Evolutionary conservation across 35 echinoderm and acorn worm genomes (phyloP).

Genomic region (Holothuria glaberrima): DNA sequence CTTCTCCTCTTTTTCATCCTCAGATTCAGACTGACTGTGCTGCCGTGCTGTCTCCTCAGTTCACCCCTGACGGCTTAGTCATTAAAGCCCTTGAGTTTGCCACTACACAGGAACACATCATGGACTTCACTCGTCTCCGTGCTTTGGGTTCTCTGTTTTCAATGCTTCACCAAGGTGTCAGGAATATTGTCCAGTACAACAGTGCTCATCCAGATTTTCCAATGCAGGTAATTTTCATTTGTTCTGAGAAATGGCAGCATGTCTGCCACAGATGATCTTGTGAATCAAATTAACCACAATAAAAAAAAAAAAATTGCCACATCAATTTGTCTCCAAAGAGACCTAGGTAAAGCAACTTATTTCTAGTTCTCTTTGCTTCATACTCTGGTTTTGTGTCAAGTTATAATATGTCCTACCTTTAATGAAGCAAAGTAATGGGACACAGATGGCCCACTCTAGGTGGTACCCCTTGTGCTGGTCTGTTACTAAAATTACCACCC

Average conservation of each 20-base stretch:
- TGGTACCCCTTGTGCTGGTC: no score
- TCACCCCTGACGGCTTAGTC: slow-evolving; percentile 79
- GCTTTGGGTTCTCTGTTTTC: slow-evolving; percentile 94
- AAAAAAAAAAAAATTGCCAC: no score
- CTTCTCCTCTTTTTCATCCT: neutral
- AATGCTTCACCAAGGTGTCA: slow-evolving; percentile 83
- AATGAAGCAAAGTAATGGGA: no score
- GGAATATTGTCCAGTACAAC: slow-evolving; percentile 96
- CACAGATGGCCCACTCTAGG: no score
- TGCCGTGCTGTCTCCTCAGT: slow-evolving; percentile 73
- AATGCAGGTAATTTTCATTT: slow-evolving; percentile 79
- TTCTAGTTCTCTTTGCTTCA: no score
- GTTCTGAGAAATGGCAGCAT: neutral
- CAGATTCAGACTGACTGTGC: slow-evolving; percentile 89
- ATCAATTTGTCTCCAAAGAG: no score
- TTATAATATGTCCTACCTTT: no score
- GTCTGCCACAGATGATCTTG: no score
- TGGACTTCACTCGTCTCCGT: slow-evolving; percentile 96
- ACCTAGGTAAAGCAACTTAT: no score
- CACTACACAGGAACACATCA: slow-evolving; percentile 89
- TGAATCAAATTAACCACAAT: no score
- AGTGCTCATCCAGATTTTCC: slow-evolving; percentile 89
- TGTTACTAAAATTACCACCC: no score
- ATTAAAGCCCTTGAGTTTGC: slow-evolving; percentile 85
- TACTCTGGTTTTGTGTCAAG: no score